These are phyloP conservation scores for Rhagologus leucostigma DNA, from an alignment of 2,113 vertebrate species.

Conservation along the genomic window DNA sequence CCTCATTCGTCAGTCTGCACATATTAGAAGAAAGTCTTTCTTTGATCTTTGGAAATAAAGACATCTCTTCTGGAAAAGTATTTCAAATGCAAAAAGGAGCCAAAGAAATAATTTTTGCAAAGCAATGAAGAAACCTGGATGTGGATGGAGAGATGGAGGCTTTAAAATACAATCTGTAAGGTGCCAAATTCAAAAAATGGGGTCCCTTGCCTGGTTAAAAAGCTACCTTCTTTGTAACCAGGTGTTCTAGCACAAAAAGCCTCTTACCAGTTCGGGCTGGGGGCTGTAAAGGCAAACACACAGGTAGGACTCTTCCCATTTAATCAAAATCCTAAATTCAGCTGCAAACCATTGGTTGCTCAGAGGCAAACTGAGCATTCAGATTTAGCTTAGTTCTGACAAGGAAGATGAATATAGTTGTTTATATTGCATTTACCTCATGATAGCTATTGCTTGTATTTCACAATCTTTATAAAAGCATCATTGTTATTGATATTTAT, in stretches of 20 bases:
- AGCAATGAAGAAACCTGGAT: neutral
- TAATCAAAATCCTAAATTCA: neutral
- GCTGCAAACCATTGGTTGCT: neutral
- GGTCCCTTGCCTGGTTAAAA: neutral
- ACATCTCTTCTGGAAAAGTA: neutral
- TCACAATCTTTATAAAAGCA: neutral
- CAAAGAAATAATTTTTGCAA: neutral
- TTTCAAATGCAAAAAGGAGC: neutral
- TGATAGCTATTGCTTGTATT: neutral
- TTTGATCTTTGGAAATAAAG: constrained; percentile 14
- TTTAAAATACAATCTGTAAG: neutral
- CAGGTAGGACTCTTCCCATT: neutral
- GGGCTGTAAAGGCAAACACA: neutral
- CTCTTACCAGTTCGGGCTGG: neutral
- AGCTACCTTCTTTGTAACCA: neutral
- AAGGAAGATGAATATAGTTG: neutral
- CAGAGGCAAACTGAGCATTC: neutral
- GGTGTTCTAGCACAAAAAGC: neutral
- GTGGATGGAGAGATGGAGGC: neutral
- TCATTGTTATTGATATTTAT: neutral
- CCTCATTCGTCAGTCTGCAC: neutral
- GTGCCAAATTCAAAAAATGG: neutral
- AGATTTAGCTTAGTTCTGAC: neutral
- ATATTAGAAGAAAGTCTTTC: neutral
- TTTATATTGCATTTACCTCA: neutral